Base-by-base conservation (phyloP, 2,888 invertebrate genomes). In the Nemotelus nigrinus region DNA sequence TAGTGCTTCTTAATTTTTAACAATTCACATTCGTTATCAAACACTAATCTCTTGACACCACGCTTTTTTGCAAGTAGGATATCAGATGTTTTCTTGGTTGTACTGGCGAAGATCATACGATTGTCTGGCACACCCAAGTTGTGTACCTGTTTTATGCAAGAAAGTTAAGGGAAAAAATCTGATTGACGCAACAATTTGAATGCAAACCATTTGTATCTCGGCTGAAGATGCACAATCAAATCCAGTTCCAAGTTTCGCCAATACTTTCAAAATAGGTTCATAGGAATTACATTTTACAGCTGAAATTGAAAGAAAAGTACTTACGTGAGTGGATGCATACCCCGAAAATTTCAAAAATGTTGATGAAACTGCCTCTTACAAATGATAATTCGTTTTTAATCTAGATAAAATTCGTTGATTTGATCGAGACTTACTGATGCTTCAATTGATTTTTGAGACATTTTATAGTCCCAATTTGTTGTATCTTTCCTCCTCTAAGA, bases 211-310 rank as follows among this genome's bases (percentile, higher is more conserved):
- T 84, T 93, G 93, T 80, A 99, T 96, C 88, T 98, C 98, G 79
- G 88, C 91, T 89, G 96, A 97, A 80, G 98, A 98, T 75, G 99
- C 99, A 89, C 99, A 99, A 89, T 99, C 99, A 88, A 99, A 99
- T 80, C 95, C 94, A 60, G 93, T 90, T 68, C 98, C 99, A 81
- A 98, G 89, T 45, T 94, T 92, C 43, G 96, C 96, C 82, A 99
- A 89, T 4, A 95, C 91, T 86, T 94, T 91, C 82, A 99, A 88
- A 79, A 99, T 91, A 81, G 93, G 88, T 77, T 91, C 89, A 85
- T 94, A 94, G 84, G 97, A 96, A 88, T 99, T 99, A 89, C 99
- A 99, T 87, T 99, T 99, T 80, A 99, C 97, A 82, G 99, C 97
- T 89, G 88, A n/a, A 60, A 75, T 43, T 43, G 25, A 67, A 44